Conservation (phyloP, 2,888 invertebrate genomes). For the Panopea generosa region DNA sequence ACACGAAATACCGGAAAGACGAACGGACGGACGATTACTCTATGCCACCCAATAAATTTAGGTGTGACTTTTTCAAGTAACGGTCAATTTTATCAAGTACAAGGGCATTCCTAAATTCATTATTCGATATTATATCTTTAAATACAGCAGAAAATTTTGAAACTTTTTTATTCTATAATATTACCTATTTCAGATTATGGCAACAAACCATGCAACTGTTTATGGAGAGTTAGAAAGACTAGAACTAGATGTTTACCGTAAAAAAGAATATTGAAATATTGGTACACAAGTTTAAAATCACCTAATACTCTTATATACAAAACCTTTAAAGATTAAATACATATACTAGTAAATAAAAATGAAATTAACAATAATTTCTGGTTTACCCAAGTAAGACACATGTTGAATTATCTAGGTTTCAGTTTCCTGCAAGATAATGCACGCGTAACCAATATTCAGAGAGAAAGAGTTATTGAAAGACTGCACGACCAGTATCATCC, state of each 20-base stretch:
- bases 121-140: conserved; percentile 5
- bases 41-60: no score
- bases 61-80: no score
- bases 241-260: background rate
- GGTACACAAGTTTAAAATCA: background rate
- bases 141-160: background rate
- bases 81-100: conserved; percentile 11
- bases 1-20: no score
- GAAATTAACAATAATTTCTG: background rate
- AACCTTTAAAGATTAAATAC: background rate
- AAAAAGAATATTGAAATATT: background rate
- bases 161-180: conserved; percentile 13
- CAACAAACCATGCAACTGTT: background rate
- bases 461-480: no score
- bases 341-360: no score
- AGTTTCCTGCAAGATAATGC: no score
- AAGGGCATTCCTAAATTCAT: background rate
- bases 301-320: background rate
- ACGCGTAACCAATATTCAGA: no score
- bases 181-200: conserved; percentile 2
- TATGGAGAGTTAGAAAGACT: background rate
- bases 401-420: background rate
- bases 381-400: background rate
- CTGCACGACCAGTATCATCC: no score
- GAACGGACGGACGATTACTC: no score